Percentiles rank a stretch among this genome's conserved stretches.
Evolutionary conservation across 2,797 vertebrate genomes (phyloP).

Genomic region (Pangasius larnaudii): DNA sequence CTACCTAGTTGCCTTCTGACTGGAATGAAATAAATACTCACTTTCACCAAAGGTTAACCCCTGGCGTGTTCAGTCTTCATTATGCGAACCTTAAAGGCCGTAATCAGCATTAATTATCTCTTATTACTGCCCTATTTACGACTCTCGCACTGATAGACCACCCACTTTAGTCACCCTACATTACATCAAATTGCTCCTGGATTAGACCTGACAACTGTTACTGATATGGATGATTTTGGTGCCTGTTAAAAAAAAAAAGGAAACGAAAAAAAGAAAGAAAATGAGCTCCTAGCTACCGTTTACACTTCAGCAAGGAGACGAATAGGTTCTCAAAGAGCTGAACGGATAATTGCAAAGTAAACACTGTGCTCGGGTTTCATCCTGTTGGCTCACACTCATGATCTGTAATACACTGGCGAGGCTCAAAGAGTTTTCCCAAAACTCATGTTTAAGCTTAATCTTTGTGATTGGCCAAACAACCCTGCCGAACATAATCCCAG

Average conservation of each 20-base stretch:
- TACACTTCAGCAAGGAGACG: slow-evolving; percentile 27
- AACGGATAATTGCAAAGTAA: slow-evolving; percentile 50
- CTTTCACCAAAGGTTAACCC: slow-evolving; percentile 21
- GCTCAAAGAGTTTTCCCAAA: slow-evolving; percentile 17
- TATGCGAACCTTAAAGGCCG: slow-evolving; percentile 6
- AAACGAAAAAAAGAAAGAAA: neutral
- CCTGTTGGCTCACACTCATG: slow-evolving; percentile 15
- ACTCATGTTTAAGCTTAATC: slow-evolving; percentile 30
- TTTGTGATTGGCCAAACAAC: slow-evolving; percentile 26
- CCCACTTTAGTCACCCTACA: slow-evolving; percentile 18
- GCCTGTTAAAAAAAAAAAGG: neutral
- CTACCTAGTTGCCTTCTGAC: slow-evolving; percentile 14
- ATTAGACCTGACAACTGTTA: slow-evolving; percentile 4
- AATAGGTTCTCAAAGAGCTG: slow-evolving; percentile 36
- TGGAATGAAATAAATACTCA: slow-evolving; percentile 60
- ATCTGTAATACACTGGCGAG: slow-evolving; percentile 25
- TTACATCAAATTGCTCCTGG: neutral
- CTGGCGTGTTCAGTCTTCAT: slow-evolving; percentile 20
- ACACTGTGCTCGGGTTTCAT: slow-evolving; percentile 32
- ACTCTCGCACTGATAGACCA: slow-evolving; percentile 13
- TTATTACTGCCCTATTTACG: slow-evolving; percentile 23
- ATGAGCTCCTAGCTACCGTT: slow-evolving; percentile 37
- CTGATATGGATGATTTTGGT: slow-evolving; percentile 2
- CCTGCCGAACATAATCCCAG: slow-evolving; percentile 20
- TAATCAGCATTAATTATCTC: slow-evolving; percentile 26